Evolutionary conservation across 2,113 vertebrate species (phyloP), one percentile per base, ranked within the genome.

Genomic region (Corvus cornix): DNA sequence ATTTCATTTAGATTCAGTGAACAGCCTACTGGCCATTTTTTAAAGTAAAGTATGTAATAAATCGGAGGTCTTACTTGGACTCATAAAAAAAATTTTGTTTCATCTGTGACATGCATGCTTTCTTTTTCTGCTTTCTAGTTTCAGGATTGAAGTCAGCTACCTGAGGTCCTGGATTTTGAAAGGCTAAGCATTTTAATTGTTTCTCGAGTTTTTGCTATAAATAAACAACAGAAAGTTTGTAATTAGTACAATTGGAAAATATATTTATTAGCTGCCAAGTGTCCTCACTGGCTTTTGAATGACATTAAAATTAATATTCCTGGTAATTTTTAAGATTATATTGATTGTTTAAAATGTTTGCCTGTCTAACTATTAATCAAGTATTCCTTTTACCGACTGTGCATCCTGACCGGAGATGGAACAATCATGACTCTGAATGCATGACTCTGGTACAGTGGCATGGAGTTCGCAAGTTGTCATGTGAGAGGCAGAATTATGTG

Each of bases 111-210:
- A 97, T 95, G 67, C 90, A 53, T 0, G 91, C 97, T 96, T 98
- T 98, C 94, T 98, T 98, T 90, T 97, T 98, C 89, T 97, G 97
- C 69, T 98, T 60, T 91, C 98, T 97, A 23, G 94, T 97, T 97
- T 98, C 96, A 51, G 98, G 98, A 76, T 98, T 98, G 95, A 98
- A 98, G 88, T 98, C 97, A 12, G 98, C 98, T 62, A 98, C 87
- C 66, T 97, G 97, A 23, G 98, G 98, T 87, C 98, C 98, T 66
- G 98, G 98, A 93, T 98, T 98, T 89, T 97, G 97, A 96, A 98
- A 98, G 5, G 95, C 95, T 96, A 98, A 96, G 84, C 60, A 96
- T 97, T 96, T 98, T 88, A 98, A 89, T 84, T 98, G 97, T 46
- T 97, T 96, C 53, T 98, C 97, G 14, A 98, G 97, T 93, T 98